phyloP scores from a whole-genome alignment of 2,113 vertebrate genomes.

The Riparia riparia region DNA sequence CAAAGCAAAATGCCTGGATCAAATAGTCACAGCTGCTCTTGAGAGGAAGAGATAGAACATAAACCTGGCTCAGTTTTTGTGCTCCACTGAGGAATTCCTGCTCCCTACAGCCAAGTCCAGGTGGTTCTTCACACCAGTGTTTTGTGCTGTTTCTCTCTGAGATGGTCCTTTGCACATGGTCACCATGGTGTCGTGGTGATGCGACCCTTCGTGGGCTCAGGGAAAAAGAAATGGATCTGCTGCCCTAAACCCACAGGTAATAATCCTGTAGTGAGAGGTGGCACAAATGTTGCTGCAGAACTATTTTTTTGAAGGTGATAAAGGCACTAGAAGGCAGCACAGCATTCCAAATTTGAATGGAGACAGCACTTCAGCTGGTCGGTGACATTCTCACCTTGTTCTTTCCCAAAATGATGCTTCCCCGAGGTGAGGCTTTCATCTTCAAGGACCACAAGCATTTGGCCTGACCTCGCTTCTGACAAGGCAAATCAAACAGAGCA shows the following conservation, averaged over 20 bases:
- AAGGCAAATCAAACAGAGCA: background rate
- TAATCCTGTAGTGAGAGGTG: background rate
- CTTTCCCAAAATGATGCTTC: background rate
- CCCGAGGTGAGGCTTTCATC: background rate
- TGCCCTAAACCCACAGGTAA: background rate
- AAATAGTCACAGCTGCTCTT: background rate
- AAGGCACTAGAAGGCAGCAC: background rate
- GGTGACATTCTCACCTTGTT: background rate
- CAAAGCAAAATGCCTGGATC: background rate
- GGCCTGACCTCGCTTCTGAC: background rate
- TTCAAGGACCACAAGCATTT: background rate
- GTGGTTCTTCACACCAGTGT: accelerated
- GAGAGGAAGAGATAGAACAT: background rate
- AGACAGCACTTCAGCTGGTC: background rate
- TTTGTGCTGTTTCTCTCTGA: background rate
- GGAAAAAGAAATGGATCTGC: background rate
- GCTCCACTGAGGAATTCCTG: background rate
- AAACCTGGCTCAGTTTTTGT: background rate
- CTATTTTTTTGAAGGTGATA: background rate
- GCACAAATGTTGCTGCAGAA: background rate
- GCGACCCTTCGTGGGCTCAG: background rate
- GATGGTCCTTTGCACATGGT: accelerated
- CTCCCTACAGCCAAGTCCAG: background rate
- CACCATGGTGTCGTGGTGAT: accelerated
- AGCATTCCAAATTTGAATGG: background rate